Base-by-base conservation (phyloP, 1,140 invertebrate genomes). In the Papilio polytes region DNA sequence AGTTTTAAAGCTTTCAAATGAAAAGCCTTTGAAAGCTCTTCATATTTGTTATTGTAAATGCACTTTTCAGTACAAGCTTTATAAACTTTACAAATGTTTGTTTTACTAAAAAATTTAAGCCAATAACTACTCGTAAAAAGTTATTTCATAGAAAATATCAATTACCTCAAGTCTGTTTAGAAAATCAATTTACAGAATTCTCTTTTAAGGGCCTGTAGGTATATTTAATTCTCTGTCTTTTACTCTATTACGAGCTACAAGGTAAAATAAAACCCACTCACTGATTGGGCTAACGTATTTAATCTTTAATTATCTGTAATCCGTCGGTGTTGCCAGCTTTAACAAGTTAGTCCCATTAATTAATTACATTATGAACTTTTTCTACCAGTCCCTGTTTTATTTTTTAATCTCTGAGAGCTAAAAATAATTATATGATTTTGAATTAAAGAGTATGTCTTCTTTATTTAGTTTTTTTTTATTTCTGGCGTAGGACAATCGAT, bases 281-380 rank as follows among this genome's bases (percentile, higher is more conserved):
- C 59, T 26, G 20, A 63, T 63, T 63, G 59, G 59, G 12, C 59
- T 26, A 22, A 63, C 59, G 20, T 63, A 22, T 63, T 63, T 63
- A 63, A 26, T 63, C 59, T 63, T 26, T 22, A 63, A 63, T 63
- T 63, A 63, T 26, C 59, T 26, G 59, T 63, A 22, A 63, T 63
- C 59, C 59, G 59, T 12, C 20, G 3, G 9, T 63, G 20, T 63
- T 63, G 20, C 20, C 20, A 26, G 22, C 59, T 63, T 63, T 63
- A 63, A 41, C 36, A 41, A 41, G 36, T 41, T 26, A 26, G 20
- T 63, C 22, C 20, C 2, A 26, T 63, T 63, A 63, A 63, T 63
- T 63, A 63, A 63, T 26, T 63, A 63, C 22, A 63, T 26, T 22
- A 26, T 63, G 9, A 63, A 26, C 2, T 63, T 63, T 63, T 3